Percentiles rank a stretch among this genome's conserved stretches.
These are phyloP conservation scores for Tor tambroides DNA, from an alignment of 2,113 vertebrate species.

Conservation along the genomic window DNA sequence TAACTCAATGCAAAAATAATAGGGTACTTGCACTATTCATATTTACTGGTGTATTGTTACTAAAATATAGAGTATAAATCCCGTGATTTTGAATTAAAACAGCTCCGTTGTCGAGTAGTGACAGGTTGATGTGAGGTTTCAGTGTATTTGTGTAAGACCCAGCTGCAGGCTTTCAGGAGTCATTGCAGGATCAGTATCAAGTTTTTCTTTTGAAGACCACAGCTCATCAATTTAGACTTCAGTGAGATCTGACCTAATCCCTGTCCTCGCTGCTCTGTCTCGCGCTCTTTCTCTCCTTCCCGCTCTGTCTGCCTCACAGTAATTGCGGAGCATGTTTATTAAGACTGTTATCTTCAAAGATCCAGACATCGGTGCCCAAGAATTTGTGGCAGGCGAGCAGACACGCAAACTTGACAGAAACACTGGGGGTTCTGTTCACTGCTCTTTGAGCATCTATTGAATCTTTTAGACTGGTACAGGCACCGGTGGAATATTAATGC, in stretches of 20 bases:
- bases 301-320: constrained; percentile 63
- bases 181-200: constrained; percentile 70
- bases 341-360: constrained; percentile 82
- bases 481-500: constrained; percentile 74
- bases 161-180: constrained; percentile 64
- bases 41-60: neutral
- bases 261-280: constrained; percentile 66
- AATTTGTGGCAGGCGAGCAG: constrained; percentile 68
- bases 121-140: neutral
- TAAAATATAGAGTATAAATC: neutral
- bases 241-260: constrained; percentile 77
- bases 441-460: constrained; percentile 55
- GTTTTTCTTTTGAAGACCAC: constrained; percentile 71
- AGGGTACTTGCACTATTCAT: neutral
- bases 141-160: constrained; percentile 14
- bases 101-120: neutral
- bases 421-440: constrained; percentile 67
- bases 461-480: constrained; percentile 42
- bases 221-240: constrained; percentile 75
- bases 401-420: constrained; percentile 73
- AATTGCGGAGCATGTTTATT: constrained; percentile 84
- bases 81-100: neutral
- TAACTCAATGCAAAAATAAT: neutral
- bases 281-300: constrained; percentile 42
- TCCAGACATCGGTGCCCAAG: constrained; percentile 75